A percentile compares a stretch with the other conserved stretches of the same genome.
phyloP scores from a whole-genome alignment of 1,140 invertebrate species.

The Pachypsylla venusta region DNA sequence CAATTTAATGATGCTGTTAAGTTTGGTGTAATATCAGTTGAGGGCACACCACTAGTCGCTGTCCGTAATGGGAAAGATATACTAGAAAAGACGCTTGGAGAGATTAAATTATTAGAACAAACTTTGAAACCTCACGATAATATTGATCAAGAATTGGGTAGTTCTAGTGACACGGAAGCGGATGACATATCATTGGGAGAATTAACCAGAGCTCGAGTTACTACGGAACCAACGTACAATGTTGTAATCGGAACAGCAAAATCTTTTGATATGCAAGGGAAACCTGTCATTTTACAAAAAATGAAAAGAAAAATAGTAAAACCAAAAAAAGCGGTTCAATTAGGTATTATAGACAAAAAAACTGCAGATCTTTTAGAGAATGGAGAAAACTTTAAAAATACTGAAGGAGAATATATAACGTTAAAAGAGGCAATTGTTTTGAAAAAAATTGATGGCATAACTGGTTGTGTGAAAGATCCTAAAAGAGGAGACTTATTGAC shows the following conservation, averaged over 20 bases:
- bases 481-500: constrained; percentile 58
- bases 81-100: neutral
- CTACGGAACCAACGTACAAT: constrained; percentile 50
- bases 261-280: constrained; percentile 37
- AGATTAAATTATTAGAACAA: neutral
- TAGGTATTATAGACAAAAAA: constrained; percentile 54
- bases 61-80: neutral
- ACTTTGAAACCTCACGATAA: neutral
- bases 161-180: constrained; percentile 35
- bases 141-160: constrained; percentile 27
- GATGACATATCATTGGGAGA: constrained; percentile 38
- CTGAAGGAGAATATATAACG: constrained; percentile 43
- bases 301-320: constrained; percentile 55
- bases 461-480: constrained; percentile 67
- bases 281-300: constrained; percentile 58
- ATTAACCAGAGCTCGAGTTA: constrained; percentile 39
- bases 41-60: constrained; percentile 43
- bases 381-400: constrained; percentile 37
- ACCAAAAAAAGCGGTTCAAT: constrained; percentile 51
- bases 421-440: constrained; percentile 59
- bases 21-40: constrained; percentile 49
- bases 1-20: constrained; percentile 58
- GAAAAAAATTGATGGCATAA: constrained; percentile 55
- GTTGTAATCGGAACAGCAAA: constrained; percentile 43
- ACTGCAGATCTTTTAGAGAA: constrained; percentile 52